phyloP scores from a whole-genome alignment of 2,888 invertebrate genomes.

The Phymatocera aterrima region DNA sequence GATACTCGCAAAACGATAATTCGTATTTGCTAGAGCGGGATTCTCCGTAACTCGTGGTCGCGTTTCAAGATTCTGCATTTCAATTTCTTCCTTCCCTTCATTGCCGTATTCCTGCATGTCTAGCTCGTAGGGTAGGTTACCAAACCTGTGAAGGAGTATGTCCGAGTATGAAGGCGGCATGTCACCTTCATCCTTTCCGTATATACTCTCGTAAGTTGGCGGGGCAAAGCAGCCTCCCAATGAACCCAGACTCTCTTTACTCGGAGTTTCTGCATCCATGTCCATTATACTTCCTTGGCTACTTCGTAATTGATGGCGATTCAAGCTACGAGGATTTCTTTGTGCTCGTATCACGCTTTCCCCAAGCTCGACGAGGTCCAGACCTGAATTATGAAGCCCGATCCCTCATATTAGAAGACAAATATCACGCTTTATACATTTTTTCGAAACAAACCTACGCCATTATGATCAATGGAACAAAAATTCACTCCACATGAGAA shows the following conservation, averaged over 20 bases:
- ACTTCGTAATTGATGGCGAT: slow-evolving; percentile 73
- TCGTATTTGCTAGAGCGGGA: slow-evolving; percentile 57
- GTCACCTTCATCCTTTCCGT: slow-evolving; percentile 71
- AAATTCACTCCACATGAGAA: too few relatives aligned
- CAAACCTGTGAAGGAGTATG: slow-evolving; percentile 69
- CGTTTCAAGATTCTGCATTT: slow-evolving; percentile 64
- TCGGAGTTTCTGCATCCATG: slow-evolving; percentile 76
- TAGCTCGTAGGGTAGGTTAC: slow-evolving; percentile 68
- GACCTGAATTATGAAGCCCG: too few relatives aligned
- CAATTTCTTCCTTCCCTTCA: slow-evolving; percentile 65
- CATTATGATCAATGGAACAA: too few relatives aligned
- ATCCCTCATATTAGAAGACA: too few relatives aligned
- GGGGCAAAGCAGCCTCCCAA: slow-evolving; percentile 76
- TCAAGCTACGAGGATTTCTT: slow-evolving; percentile 65
- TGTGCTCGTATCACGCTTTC: slow-evolving; percentile 76
- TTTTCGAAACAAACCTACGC: too few relatives aligned
- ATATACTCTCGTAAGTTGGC: slow-evolving; percentile 77
- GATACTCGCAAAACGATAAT: slow-evolving; percentile 61
- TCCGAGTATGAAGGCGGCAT: slow-evolving; percentile 71
- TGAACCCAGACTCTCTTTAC: slow-evolving; percentile 76
- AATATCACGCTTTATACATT: too few relatives aligned
- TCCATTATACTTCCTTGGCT: slow-evolving; percentile 69
- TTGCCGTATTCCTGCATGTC: slow-evolving; percentile 63
- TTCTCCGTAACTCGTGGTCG: slow-evolving; percentile 66
- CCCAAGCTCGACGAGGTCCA: slow-evolving; percentile 77